Percentiles rank a stretch among this genome's conserved stretches.
phyloP scores from a whole-genome alignment of 2,797 vertebrate species.

The Sebastes wilsoni region DNA sequence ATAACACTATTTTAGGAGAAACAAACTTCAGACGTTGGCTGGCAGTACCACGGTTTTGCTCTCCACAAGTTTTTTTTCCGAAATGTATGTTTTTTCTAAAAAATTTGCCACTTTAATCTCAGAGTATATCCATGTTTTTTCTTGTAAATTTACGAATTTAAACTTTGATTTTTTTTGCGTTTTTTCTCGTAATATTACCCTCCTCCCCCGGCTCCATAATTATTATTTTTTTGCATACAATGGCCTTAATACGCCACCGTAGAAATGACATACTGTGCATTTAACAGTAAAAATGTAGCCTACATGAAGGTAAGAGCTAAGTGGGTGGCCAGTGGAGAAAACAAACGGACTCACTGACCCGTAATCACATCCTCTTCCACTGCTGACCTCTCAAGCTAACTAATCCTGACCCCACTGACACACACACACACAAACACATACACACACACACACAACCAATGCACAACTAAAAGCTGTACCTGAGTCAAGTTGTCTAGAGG shows the following conservation, averaged over 20 bases:
- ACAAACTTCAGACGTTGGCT: too few species aligned
- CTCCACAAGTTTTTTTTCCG: too few species aligned
- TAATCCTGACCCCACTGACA: background rate
- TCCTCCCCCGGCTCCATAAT: too few species aligned
- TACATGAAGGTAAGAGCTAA: background rate
- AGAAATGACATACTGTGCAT: background rate
- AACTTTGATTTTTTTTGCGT: rapidly evolving
- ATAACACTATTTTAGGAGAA: too few species aligned
- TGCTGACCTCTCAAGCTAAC: background rate
- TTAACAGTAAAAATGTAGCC: background rate
- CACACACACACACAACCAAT: background rate
- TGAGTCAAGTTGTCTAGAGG: background rate
- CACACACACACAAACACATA: background rate
- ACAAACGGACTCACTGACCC: background rate
- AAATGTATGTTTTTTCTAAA: rapidly evolving
- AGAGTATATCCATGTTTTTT: too few species aligned
- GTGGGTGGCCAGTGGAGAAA: background rate
- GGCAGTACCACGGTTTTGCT: too few species aligned
- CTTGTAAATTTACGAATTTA: too few species aligned
- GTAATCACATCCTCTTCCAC: background rate
- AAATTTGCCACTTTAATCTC: too few species aligned
- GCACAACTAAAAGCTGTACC: background rate
- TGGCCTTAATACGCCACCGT: rapidly evolving
- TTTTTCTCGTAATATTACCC: too few species aligned
- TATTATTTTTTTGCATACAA: background rate